Conservation (phyloP, 2,797 vertebrate genomes). For the Gadopsis marmoratus region DNA sequence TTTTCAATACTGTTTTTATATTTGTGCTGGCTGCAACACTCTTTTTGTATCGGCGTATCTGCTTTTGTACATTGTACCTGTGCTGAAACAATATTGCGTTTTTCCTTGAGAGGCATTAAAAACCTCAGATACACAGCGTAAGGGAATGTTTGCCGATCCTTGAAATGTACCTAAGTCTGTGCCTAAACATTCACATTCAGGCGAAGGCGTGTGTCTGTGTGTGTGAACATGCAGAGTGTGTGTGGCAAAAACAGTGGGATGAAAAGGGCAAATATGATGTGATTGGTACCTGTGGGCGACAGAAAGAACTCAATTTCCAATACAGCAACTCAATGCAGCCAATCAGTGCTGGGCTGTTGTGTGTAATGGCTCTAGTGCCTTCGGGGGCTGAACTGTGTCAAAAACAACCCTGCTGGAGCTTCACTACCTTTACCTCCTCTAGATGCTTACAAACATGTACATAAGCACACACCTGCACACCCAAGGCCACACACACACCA, state of each 20-base stretch:
- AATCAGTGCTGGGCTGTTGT: conserved; percentile 82
- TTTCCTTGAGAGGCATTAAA: conserved; percentile 24
- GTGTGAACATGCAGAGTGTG: conserved; percentile 38
- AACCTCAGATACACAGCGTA: conserved; percentile 26
- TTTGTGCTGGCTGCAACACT: conserved; percentile 25
- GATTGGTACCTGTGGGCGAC: conserved; percentile 85
- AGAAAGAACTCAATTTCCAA: conserved; percentile 84
- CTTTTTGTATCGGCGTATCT: conserved; percentile 10
- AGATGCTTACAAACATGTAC: conserved; percentile 53
- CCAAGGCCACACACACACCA: conserved; percentile 13
- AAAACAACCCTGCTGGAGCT: conserved; percentile 71
- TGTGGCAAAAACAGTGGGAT: conserved; percentile 65
- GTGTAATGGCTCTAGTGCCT: conserved; percentile 81
- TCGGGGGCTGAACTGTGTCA: conserved; percentile 66
- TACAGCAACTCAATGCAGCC: conserved; percentile 83
- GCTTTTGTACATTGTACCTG: conserved; percentile 25
- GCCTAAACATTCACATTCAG: conserved; percentile 36
- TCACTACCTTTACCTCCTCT: conserved; percentile 53
- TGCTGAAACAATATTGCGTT: conserved; percentile 19
- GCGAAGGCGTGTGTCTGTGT: conserved; percentile 36
- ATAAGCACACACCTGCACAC: conserved; percentile 36
- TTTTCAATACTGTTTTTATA: conserved; percentile 43
- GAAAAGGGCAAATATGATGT: conserved; percentile 78
- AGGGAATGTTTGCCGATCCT: conserved; percentile 12
- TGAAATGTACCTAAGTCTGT: conserved; percentile 13